Base-by-base conservation (phyloP, 2,797 vertebrate species). In the Acanthopagrus latus region DNA sequence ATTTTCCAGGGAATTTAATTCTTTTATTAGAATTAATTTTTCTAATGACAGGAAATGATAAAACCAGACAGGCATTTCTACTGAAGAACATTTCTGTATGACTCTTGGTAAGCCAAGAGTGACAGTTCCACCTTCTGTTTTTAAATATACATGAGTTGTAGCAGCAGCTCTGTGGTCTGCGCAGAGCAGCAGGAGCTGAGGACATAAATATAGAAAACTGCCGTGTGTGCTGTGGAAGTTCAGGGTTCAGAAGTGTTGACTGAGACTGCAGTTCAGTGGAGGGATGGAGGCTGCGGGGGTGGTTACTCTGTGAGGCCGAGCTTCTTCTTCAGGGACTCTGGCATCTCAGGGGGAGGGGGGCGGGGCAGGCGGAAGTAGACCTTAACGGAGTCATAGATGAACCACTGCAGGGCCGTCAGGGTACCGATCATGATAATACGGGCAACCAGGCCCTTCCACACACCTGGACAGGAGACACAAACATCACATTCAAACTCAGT, bases 361-460 rank as follows among this genome's bases (percentile, higher is more conserved):
- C 97, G 97, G 84, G 97, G 97, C 89, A 98, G 96, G 82, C 96
- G 97, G 95, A 98, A 98, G 95, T 97, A 98, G 69, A 98, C 97
- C 95, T 99, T 99, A 81, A 98, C 97, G 0, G 97, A 98, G 90
- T 98, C 97, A 3, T 98, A 98, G 94, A 98, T 98, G 94, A 99
- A 99, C 97, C 97, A 98, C 94, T 99, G 97, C 73, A 99, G 95
- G 48, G 97, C 97, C 25, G 97, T 98, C 90, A 99, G 92, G 10
- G 97, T 99, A 86, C 97, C 97, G 12, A 99, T 99, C 97, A 98
- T 98, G 88, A 98, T 99, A 93, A 99, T 98, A 94, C 97, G 97
- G 63, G 97, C 97, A 18, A 98, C 90, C 3, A 99, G 96, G 48
- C 97, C 97, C 93, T 98, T 99, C 97, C 97, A 99, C 48, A 99